Conservation (phyloP, 2,888 invertebrate genomes). For the Macrosoma leucophasiata region DNA sequence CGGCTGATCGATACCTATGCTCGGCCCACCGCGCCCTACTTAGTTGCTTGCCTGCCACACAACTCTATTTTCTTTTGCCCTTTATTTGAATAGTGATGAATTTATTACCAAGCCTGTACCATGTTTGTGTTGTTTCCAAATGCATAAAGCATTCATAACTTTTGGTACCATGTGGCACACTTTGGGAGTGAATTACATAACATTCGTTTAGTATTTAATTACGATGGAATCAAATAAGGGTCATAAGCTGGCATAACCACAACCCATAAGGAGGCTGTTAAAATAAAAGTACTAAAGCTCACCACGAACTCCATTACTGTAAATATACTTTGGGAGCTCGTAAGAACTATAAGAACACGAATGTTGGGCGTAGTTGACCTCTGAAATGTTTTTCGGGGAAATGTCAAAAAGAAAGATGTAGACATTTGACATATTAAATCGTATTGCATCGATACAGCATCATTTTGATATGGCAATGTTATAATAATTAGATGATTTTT, state of each 20-base stretch:
- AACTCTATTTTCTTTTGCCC: slow-evolving; percentile 50
- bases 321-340: slow-evolving; percentile 12
- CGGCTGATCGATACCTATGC: slow-evolving; percentile 61
- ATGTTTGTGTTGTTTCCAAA: too few species aligned
- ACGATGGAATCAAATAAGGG: too few species aligned
- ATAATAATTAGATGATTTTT: too few species aligned
- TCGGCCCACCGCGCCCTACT: slow-evolving; percentile 60
- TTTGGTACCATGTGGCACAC: too few species aligned
- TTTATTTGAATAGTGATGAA: slow-evolving; percentile 44
- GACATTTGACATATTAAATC: too few species aligned
- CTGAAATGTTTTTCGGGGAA: slow-evolving; percentile 37
- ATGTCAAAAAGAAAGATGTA: too few species aligned
- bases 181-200: too few species aligned
- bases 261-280: slow-evolving; percentile 21
- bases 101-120: slow-evolving; percentile 31
- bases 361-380: slow-evolving; percentile 6
- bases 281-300: slow-evolving; percentile 13
- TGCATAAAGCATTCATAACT: too few species aligned
- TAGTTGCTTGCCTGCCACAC: slow-evolving; percentile 50
- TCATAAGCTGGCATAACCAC: too few species aligned
- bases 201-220: too few species aligned
- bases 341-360: slow-evolving; percentile 9
- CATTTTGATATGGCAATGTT: too few species aligned
- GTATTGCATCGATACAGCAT: too few species aligned
- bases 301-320: slow-evolving; percentile 12